Evolutionary conservation across 1,140 invertebrate species (phyloP), one percentile per base, ranked within the genome.

Genomic region (Lasioglossum albipes): DNA sequence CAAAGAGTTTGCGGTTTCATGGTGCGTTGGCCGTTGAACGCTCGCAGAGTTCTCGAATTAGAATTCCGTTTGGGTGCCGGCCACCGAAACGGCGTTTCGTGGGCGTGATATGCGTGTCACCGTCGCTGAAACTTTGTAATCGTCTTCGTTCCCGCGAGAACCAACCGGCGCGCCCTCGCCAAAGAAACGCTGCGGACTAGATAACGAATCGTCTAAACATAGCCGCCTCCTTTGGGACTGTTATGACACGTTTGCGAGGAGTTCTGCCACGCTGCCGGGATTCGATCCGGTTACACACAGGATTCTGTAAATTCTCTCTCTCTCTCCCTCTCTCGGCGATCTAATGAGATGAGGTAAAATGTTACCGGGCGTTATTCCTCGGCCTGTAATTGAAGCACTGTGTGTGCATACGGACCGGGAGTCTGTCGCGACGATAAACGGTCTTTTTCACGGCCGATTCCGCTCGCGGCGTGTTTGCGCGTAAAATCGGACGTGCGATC

Each of bases 11-110:
- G 20, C 20, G 42, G 49, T 61, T 83, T 59, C 45, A 41, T 62
- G 27, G 76, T 13, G 75, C 13, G 16, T 18, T 36, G 76, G 59
- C 22, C 69, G 69, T 81, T 52, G 36, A 54, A 42, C 82, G 80
- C 1, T 18, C 82, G 80, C 66, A 13, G 9, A 49, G 22, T 22
- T 83, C 82, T 71, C 77, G 77, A 84, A 83, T 85, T 85, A 85
- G 84, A 85, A 73, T 83, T 59, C 72, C 27, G 54, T 84, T 83
- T 80, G 68, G 68, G 13, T 12, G 42, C 67, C 54, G 18, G 45
- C 20, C 57, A 31, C 68, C 54, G 42, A 61, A 45, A 79, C 61
- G 71, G 42, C 65, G 62, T 6, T 36, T 62, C 71, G 72, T 61
- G 75, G 66, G 66, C 66, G 65, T 18, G 45, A 68, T 49, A 18